Conservation (phyloP, 2,113 vertebrate genomes). For the Epinephelus moara region DNA sequence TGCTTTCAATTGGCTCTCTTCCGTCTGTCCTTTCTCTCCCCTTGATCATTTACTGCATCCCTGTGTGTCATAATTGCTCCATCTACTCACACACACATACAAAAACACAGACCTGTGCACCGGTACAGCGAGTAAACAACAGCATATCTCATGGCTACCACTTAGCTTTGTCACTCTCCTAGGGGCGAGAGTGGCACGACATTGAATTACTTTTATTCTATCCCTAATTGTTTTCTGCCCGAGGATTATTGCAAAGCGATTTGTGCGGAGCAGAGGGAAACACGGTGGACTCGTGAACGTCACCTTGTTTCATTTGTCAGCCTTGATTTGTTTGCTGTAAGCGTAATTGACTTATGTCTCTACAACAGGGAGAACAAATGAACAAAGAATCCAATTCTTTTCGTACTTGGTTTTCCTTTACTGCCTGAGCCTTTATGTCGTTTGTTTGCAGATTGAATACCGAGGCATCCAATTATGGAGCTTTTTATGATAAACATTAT, state of each 20-base stretch:
- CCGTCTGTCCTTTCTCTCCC: background rate
- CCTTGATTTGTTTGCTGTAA: slow-evolving; percentile 78
- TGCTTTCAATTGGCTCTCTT: slow-evolving; percentile 16
- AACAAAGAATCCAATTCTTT: slow-evolving; percentile 42
- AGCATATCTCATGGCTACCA: slow-evolving; percentile 64
- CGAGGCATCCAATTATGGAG: background rate
- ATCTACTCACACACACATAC: slow-evolving; percentile 1
- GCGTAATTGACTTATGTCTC: slow-evolving; percentile 75
- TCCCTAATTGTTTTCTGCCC: slow-evolving; percentile 79
- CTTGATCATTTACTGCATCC: slow-evolving; percentile 52
- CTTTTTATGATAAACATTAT: background rate
- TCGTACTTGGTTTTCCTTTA: background rate
- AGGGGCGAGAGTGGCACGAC: slow-evolving; percentile 53
- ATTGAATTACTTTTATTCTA: slow-evolving; percentile 74
- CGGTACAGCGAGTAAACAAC: slow-evolving; percentile 48
- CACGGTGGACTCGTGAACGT: slow-evolving; percentile 47
- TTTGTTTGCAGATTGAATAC: slow-evolving; percentile 7
- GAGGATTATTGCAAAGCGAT: slow-evolving; percentile 75
- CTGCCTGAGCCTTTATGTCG: background rate
- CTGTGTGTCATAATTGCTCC: slow-evolving; percentile 47
- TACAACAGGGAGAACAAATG: slow-evolving; percentile 50
- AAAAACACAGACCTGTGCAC: background rate
- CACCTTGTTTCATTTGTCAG: slow-evolving; percentile 77
- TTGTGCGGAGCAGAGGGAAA: slow-evolving; percentile 60
- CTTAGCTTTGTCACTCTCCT: slow-evolving; percentile 68